Evolutionary conservation across 2,797 vertebrate species (phyloP).

Genomic region (Rhinogobio ventralis): DNA sequence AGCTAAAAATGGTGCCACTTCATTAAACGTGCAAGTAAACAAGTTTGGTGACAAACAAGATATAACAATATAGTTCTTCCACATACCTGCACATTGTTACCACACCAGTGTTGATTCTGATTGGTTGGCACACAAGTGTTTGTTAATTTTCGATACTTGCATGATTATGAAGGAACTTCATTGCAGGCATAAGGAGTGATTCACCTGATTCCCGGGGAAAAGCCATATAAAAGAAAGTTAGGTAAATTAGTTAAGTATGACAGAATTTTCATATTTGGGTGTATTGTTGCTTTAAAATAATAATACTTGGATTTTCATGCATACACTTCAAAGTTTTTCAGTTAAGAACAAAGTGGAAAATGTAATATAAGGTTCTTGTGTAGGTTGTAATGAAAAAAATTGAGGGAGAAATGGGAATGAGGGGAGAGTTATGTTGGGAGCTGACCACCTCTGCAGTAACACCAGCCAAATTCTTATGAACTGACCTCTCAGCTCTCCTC

Average conservation of each 20-base stretch:
- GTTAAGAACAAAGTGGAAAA: background rate
- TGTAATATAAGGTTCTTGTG: background rate
- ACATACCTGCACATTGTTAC: background rate
- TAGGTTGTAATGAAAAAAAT: conserved; percentile 31
- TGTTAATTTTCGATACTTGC: background rate
- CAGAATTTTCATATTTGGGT: background rate
- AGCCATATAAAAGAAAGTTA: background rate
- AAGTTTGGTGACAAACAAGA: conserved; percentile 18
- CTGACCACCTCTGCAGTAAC: conserved; percentile 33
- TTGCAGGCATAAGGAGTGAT: background rate
- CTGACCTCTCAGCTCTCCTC: conserved; percentile 37
- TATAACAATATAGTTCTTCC: background rate
- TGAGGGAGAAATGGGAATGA: conserved; percentile 2
- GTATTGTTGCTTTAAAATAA: background rate
- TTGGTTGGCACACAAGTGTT: background rate
- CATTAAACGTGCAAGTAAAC: background rate
- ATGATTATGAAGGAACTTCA: background rate
- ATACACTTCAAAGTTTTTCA: background rate
- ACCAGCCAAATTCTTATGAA: conserved; percentile 31
- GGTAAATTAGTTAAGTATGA: background rate
- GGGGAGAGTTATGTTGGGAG: background rate
- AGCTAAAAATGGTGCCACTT: conserved; percentile 6
- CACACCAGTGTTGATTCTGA: background rate
- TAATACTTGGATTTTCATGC: background rate
- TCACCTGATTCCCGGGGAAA: background rate